Evolutionary conservation across 2,888 invertebrate genomes (phyloP).

Genomic region (Noctua pronuba): DNA sequence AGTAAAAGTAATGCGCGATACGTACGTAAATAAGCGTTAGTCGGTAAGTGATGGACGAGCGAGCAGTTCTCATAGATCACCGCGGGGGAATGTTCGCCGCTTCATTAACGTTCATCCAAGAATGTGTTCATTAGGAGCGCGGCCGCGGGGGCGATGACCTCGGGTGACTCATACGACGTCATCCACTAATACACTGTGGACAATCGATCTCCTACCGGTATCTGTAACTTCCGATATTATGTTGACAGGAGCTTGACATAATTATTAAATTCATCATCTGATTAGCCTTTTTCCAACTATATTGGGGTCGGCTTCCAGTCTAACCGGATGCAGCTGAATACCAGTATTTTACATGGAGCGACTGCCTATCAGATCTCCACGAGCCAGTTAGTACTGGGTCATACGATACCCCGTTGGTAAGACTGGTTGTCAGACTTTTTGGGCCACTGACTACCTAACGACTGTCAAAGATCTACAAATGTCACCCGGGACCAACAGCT

Average conservation of each 20-base stretch:
- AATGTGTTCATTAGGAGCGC: slow-evolving; percentile 4
- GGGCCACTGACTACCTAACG: no score
- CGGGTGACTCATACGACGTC: slow-evolving; percentile 30
- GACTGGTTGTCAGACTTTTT: no score
- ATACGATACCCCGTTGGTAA: no score
- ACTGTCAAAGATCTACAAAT: no score
- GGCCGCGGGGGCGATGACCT: slow-evolving; percentile 12
- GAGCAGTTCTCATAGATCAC: not conserved
- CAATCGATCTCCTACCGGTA: not conserved
- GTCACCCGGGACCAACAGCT: no score
- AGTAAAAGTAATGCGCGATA: slow-evolving; percentile 39
- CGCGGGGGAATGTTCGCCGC: slow-evolving; percentile 9
- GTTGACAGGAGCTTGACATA: not conserved
- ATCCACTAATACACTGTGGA: not conserved
- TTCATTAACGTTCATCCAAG: slow-evolving; percentile 20
- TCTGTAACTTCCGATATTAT: not conserved
- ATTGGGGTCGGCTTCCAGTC: no score
- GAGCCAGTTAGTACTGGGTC: no score
- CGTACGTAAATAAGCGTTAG: not conserved
- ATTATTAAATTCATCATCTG: no score
- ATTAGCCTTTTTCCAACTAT: no score
- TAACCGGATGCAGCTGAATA: no score
- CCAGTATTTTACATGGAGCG: no score
- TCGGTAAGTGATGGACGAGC: not conserved
- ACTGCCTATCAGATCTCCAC: no score